Evolutionary conservation across 2,888 invertebrate species (phyloP), one percentile per base, ranked within the genome.

Genomic region (Leucania comma): DNA sequence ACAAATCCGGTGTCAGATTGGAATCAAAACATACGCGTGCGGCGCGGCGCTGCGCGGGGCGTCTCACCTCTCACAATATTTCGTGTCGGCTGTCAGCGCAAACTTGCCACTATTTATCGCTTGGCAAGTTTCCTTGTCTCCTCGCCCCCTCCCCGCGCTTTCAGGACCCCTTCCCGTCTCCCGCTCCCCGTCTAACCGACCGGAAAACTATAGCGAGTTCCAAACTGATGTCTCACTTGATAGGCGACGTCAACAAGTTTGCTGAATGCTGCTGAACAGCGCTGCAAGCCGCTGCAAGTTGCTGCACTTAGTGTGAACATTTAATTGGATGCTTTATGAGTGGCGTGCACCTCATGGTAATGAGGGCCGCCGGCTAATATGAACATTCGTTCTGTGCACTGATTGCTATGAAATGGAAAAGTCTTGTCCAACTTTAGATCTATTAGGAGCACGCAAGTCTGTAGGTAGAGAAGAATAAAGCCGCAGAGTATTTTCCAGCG

Each of bases 31-130:
- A 85, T 81, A 81, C 81, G 78, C 79, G 83, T 78, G 74, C 60
- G 66, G 75, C 72, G 73, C 76, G 74, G 80, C 72, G 70, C 78
- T 20, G 53, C 26, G 73, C 61, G 68, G 75, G 73, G 72, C 75
- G 70, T 79, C 73, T 69, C 76, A 79, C 77, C 83, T 80, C 80
- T 81, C 86, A 87, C 86, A 87, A 87, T 87, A 87, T 87, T 86
- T 87, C 88, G 86, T 83, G 87, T 86, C 81, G 85, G 82, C 85
- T 88, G 87, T 87, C 88, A 83, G 80, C 87, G 69, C 84, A 84
- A 87, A 89, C 88, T 88, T 87, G 85, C 84, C 64, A 82, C 85
- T 87, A 89, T 89, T 87, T 88, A 88, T 88, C 86, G 85, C 84
- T 75, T 81, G 81, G 83, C 82, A 86, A 86, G 81, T 86, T 82